Evolutionary conservation across 1,140 invertebrate genomes (phyloP).

Genomic region (Conus betulinus): DNA sequence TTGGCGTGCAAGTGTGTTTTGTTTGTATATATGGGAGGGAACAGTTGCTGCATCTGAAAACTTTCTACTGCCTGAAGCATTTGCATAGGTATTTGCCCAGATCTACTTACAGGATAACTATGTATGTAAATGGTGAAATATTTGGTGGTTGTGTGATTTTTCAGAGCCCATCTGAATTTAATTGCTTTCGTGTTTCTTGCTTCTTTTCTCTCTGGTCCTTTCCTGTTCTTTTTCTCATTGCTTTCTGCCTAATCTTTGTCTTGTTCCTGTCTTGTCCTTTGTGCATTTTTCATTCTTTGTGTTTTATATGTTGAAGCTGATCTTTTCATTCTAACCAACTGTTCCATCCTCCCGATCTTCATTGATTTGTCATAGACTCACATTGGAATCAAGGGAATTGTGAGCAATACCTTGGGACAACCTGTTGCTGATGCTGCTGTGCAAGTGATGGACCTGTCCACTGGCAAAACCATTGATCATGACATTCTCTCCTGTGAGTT

Average conservation of each 20-base stretch:
- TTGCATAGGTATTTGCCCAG: no score
- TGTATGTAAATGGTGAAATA: no score
- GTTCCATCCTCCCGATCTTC: not conserved
- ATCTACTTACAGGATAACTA: no score
- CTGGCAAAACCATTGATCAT: conserved; percentile 81
- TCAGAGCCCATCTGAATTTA: no score
- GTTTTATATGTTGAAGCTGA: not conserved
- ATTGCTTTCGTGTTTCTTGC: not conserved
- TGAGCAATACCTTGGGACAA: conserved; percentile 79
- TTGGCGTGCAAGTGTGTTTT: no score
- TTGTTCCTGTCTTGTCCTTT: no score
- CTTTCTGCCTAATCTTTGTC: not conserved
- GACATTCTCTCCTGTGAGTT: conserved; percentile 87
- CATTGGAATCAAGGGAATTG: conserved; percentile 84
- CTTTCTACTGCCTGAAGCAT: no score
- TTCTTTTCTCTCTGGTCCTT: not conserved
- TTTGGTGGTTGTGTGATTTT: no score
- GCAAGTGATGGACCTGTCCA: conserved; percentile 86
- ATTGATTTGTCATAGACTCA: conserved; percentile 77
- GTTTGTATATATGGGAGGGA: no score
- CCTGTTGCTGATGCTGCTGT: conserved; percentile 84
- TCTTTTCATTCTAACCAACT: not conserved
- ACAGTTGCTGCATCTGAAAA: no score
- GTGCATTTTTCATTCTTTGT: not conserved
- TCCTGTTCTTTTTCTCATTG: not conserved